Percentiles rank a stretch among this genome's conserved stretches.
phyloP scores from a whole-genome alignment of 2,113 vertebrate species.

The Callionymus lyra region DNA sequence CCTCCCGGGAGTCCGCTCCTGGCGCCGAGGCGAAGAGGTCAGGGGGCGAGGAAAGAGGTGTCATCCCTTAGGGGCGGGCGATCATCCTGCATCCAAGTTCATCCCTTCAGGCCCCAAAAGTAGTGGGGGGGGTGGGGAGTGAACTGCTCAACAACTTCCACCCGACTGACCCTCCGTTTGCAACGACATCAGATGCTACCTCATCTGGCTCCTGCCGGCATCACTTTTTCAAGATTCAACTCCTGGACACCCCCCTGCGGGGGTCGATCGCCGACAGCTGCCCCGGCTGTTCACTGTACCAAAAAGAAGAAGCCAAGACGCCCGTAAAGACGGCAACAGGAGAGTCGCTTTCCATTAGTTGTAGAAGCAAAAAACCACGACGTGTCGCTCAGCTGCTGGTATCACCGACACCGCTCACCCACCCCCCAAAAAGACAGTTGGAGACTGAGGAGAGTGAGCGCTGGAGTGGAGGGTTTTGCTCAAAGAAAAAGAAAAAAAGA shows the following conservation, averaged over 20 bases:
- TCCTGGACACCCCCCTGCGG: conserved; percentile 5
- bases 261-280: conserved; percentile 5
- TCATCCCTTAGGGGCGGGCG: conserved; percentile 34
- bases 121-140: too few species aligned
- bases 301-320: conserved; percentile 26
- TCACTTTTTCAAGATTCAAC: conserved; percentile 29
- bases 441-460: conserved; percentile 4
- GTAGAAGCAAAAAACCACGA: conserved; percentile 22
- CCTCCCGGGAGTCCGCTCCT: conserved; percentile 7
- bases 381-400: conserved; percentile 21
- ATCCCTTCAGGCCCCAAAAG: conserved; percentile 4
- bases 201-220: conserved; percentile 13
- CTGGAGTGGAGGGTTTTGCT: conserved; percentile 19
- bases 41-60: not conserved
- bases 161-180: conserved; percentile 3
- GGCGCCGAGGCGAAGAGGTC: conserved; percentile 3
- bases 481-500: conserved; percentile 10
- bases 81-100: conserved; percentile 1
- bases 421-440: conserved; percentile 3
- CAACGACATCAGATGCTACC: conserved; percentile 9
- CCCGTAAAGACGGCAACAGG: conserved; percentile 29
- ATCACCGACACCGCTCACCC: conserved; percentile 27
- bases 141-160: conserved; percentile 22
- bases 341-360: conserved; percentile 28
- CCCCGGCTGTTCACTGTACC: conserved; percentile 29